Percentiles rank a stretch among this genome's conserved stretches.
phyloP scores from a whole-genome alignment of 2,113 vertebrate species.

The Clinocottus analis region DNA sequence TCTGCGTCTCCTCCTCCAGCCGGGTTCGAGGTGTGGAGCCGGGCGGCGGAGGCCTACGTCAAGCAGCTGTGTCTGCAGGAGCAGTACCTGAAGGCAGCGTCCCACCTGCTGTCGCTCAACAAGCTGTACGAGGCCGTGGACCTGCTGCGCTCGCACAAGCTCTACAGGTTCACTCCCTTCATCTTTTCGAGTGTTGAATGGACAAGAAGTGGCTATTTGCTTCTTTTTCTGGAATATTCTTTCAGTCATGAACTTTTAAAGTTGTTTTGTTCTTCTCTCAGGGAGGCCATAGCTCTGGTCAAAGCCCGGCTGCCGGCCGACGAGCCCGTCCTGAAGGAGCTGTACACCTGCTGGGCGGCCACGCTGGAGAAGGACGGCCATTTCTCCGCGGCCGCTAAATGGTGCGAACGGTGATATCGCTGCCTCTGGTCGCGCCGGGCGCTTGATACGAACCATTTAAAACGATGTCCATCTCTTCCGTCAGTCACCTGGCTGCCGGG shows the following conservation, averaged over 20 bases:
- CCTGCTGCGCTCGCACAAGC: slow-evolving; percentile 89
- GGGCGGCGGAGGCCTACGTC: slow-evolving; percentile 89
- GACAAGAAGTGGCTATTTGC: background rate
- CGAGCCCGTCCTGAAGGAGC: slow-evolving; percentile 88
- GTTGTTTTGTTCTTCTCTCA: slow-evolving; percentile 53
- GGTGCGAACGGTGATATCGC: slow-evolving; percentile 75
- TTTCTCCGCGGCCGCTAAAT: slow-evolving; percentile 93
- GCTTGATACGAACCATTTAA: background rate
- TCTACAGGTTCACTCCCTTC: slow-evolving; percentile 86
- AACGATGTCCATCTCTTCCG: background rate
- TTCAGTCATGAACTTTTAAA: background rate
- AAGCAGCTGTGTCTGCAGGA: slow-evolving; percentile 96
- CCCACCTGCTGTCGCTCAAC: slow-evolving; percentile 92
- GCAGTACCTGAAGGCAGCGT: slow-evolving; percentile 94
- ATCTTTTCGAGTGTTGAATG: background rate
- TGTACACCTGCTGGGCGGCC: slow-evolving; percentile 90
- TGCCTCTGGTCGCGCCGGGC: too few species aligned
- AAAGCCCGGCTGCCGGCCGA: slow-evolving; percentile 90
- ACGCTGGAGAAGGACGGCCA: slow-evolving; percentile 93
- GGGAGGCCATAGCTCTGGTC: slow-evolving; percentile 93
- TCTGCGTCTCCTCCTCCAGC: slow-evolving; percentile 77
- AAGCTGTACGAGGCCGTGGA: slow-evolving; percentile 90
- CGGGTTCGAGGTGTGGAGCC: slow-evolving; percentile 90
- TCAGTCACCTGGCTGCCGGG: slow-evolving; percentile 89
- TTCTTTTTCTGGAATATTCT: background rate